Evolutionary conservation across 2,113 vertebrate genomes (phyloP), one percentile per base, ranked within the genome.

Genomic region (Malurus elegans): DNA sequence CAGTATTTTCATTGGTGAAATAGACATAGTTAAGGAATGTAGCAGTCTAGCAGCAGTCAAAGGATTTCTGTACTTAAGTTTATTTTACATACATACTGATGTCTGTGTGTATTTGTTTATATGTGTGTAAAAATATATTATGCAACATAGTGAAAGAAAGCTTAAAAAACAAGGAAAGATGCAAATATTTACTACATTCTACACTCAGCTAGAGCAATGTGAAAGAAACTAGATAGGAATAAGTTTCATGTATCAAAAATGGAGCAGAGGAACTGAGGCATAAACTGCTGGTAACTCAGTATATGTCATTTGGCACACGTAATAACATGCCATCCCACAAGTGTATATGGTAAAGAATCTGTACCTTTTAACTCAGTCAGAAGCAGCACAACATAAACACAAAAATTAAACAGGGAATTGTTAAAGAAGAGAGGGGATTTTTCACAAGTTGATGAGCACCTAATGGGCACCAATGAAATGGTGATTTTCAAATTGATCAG

Each of bases 131-230:
- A 45, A 6, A n/a, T 25, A 36, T 6, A 45, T 4, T 12, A 7
- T 8, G 5, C 0, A 0, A 40, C 12, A 48, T 4, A 57, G 20
- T 20, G 10, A 64, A 92, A 56, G 44, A 51, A 6, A 73, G 4
- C 26, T 79, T 82, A 42, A 38, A 38, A 50, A 82, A 8, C 6
- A 47, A 61, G 18, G 8, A 74, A 79, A 64, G 8, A 23, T 78
- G 18, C 4, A 70, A 29, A 26, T 70, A 47, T n/a, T 88, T 47
- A 17, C 12, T 60, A 10, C 3, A 7, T 51, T 79, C 85, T 70
- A 20, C 16, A 50, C 53, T 57, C 24, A 79, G 10, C 6, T 51
- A 24, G 29, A 56, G 4, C 36, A 28, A 28, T 28, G 10, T 26
- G 23, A 28, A 17, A 36, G n/a, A 57, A 20, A 1, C 4, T 29